phyloP scores from a whole-genome alignment of 2,797 vertebrate genomes.

The Rhincodon typus region DNA sequence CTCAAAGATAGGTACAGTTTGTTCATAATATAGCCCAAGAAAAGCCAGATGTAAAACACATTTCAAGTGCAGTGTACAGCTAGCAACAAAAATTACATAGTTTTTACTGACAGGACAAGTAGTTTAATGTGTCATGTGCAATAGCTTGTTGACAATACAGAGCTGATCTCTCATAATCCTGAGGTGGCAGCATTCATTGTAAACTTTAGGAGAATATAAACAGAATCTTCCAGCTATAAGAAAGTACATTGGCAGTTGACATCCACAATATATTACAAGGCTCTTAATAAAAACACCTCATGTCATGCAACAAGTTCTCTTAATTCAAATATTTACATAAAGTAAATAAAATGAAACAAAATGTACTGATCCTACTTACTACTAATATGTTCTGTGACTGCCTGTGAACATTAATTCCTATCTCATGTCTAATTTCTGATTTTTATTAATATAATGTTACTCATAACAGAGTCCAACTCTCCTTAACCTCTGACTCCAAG shows the following conservation, averaged over 20 bases:
- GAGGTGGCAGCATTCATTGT: background rate
- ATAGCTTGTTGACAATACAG: background rate
- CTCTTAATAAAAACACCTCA: background rate
- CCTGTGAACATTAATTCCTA: background rate
- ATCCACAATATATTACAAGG: background rate
- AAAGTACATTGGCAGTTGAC: background rate
- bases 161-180: background rate
- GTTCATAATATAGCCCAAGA: background rate
- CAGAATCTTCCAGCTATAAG: background rate
- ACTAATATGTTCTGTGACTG: background rate
- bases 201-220: background rate
- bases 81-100: background rate
- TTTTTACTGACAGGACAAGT: background rate
- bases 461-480: background rate
- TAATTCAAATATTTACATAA: conserved; percentile 3
- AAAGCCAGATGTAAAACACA: background rate
- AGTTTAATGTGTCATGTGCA: background rate
- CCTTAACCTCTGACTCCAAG: background rate
- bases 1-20: background rate
- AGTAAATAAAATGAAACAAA: background rate
- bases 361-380: background rate
- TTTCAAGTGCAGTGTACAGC: background rate
- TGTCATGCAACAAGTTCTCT: background rate
- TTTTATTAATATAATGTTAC: background rate
- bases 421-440: background rate